Evolutionary conservation across 2,113 vertebrate genomes (phyloP), one percentile per base, ranked within the genome.

Genomic region (Coracopsis vasa): DNA sequence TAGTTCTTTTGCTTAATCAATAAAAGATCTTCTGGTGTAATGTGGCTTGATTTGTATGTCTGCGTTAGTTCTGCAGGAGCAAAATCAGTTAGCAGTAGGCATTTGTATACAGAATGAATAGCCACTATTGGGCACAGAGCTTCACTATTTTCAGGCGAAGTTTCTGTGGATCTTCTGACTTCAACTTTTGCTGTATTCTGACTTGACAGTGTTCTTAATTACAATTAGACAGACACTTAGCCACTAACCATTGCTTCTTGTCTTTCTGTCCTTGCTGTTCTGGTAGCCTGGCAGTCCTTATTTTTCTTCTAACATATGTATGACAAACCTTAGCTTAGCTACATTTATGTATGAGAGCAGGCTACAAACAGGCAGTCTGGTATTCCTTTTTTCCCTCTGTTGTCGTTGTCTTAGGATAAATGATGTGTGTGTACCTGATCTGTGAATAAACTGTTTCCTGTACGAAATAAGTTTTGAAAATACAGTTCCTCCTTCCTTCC

Each of bases 391-490:
- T 93, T 88, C 77, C 75, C 48, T 67, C 33, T 1, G 4, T 71
- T 88, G 77, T 93, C 82, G n/a, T 24, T 31, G 19, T 18, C 24
- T 62, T 1, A 28, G 75, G 77, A 91, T 65, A 92, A 94, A 91
- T 85, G 92, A 75, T n/a, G 87, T 64, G 50, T 80, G 83, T 28
- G 19, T 92, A 87, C 75, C 75, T 94, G 66, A 81, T 64, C 81
- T 86, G 94, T 24, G 92, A 92, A 82, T 69, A 77, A 96, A 80
- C 70, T 29, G 4, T 62, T 94, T 97, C 93, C 92, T 95, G 33
- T 69, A 47, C 9, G 50, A 88, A 84, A 92, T 50, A 72, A 80
- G 37, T 89, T 84, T 72, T 67, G 92, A 87, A 95, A 96, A 90
- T 85, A 71, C 45, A 54, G 54, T 87, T 87, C 58, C 39, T 88